These are phyloP conservation scores for Cataglyphis livida DNA, from an alignment of 2,888 invertebrate genomes.

Conservation along the genomic window DNA sequence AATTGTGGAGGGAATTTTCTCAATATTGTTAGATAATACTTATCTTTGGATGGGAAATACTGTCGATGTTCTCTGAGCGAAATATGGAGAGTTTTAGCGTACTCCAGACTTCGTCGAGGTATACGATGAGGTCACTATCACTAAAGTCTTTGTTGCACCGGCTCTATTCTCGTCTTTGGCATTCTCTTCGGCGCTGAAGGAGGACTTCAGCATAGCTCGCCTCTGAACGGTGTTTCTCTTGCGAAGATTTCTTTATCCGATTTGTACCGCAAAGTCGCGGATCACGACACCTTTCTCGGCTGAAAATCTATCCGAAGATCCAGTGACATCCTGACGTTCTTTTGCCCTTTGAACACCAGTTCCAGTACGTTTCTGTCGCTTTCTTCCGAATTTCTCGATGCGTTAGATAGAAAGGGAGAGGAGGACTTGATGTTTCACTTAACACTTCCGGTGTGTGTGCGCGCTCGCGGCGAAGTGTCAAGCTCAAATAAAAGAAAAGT, in stretches of 20 bases:
- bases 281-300: slow-evolving; percentile 54
- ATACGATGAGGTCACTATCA: slow-evolving; percentile 39
- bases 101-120: slow-evolving; percentile 33
- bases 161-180: slow-evolving; percentile 37
- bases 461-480: slow-evolving; percentile 81
- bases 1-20: neutral
- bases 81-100: slow-evolving; percentile 11
- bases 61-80: slow-evolving; percentile 27
- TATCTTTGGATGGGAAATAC: slow-evolving; percentile 69
- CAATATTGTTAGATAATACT: slow-evolving; percentile 24
- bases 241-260: slow-evolving; percentile 46
- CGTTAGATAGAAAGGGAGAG: slow-evolving; percentile 32
- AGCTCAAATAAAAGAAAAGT: slow-evolving; percentile 84
- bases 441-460: slow-evolving; percentile 79
- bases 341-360: slow-evolving; percentile 47
- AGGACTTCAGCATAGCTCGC: slow-evolving; percentile 44
- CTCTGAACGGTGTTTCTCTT: neutral
- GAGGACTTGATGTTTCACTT: slow-evolving; percentile 54
- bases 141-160: slow-evolving; percentile 33
- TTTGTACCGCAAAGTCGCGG: slow-evolving; percentile 23
- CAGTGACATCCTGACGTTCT: slow-evolving; percentile 61
- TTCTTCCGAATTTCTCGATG: slow-evolving; percentile 14
- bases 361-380: neutral
- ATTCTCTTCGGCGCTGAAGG: slow-evolving; percentile 50
- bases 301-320: slow-evolving; percentile 36